phyloP scores from a whole-genome alignment of 2,888 invertebrate genomes.

The Corbicula japonica region DNA sequence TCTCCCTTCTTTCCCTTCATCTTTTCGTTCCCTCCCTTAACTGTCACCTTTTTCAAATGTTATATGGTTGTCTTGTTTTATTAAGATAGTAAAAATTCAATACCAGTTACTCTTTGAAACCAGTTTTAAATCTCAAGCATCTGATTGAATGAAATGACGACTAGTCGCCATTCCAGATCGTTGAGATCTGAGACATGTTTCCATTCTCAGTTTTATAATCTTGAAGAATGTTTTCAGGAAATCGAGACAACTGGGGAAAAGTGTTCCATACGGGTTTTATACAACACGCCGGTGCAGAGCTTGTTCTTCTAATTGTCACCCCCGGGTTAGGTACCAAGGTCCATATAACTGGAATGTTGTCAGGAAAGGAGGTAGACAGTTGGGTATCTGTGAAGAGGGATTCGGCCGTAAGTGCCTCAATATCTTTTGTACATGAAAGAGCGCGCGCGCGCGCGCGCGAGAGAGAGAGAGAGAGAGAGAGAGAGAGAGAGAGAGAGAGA shows the following conservation, averaged over 20 bases:
- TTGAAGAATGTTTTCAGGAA: neutral
- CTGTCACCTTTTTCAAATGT: too few relatives aligned
- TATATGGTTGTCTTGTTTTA: too few relatives aligned
- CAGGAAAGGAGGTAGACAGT: neutral
- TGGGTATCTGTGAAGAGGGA: conserved; percentile 23
- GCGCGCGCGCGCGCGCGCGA: too few relatives aligned
- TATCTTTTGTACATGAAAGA: neutral
- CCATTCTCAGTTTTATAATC: neutral
- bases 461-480: too few relatives aligned
- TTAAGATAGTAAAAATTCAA: neutral
- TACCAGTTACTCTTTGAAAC: neutral
- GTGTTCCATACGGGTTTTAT: conserved; percentile 15
- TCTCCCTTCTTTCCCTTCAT: too few relatives aligned
- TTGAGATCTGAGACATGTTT: neutral
- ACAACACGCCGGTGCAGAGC: neutral
- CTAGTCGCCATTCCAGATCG: neutral
- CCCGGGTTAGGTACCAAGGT: conserved; percentile 29
- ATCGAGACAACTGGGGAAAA: conserved; percentile 12
- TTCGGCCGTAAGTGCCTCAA: neutral
- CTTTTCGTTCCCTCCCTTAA: too few relatives aligned
- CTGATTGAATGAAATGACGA: neutral
- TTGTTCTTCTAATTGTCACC: conserved; percentile 15
- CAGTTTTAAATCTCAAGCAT: neutral
- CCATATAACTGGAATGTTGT: conserved; percentile 8
- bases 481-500: too few relatives aligned